Conservation (phyloP, 1,140 invertebrate genomes). For the Leptopilina clavipes region DNA sequence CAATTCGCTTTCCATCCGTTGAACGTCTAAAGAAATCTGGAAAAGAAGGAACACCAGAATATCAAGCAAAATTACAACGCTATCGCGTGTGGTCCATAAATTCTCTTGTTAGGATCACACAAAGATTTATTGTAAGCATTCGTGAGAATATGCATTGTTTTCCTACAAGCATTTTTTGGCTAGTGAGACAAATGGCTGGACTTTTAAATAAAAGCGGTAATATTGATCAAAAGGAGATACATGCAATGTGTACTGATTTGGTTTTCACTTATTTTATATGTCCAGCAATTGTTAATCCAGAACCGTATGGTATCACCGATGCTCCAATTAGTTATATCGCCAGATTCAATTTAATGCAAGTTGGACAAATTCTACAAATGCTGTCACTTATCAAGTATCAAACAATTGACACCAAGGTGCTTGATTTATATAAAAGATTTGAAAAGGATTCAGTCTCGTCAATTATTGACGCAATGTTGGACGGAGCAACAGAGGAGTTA, state of each 20-base stretch:
- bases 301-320: constrained; percentile 96
- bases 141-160: constrained; percentile 93
- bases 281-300: constrained; percentile 96
- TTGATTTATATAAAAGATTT: constrained; percentile 85
- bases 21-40: constrained; percentile 89
- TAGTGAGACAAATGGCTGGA: constrained; percentile 85
- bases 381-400: constrained; percentile 90
- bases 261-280: constrained; percentile 97
- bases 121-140: constrained; percentile 89
- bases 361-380: constrained; percentile 92
- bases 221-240: constrained; percentile 80
- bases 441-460: constrained; percentile 86
- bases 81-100: constrained; percentile 88
- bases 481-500: constrained; percentile 76
- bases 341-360: constrained; percentile 94
- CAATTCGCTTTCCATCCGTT: constrained; percentile 81
- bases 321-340: constrained; percentile 93
- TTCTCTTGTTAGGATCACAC: constrained; percentile 86
- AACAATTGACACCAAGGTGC: constrained; percentile 82
- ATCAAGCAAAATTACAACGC: constrained; percentile 81
- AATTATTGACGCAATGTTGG: constrained; percentile 83
- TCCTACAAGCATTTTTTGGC: constrained; percentile 88
- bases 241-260: constrained; percentile 92
- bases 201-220: constrained; percentile 80
- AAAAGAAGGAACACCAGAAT: constrained; percentile 81